Base-by-base conservation (phyloP, 2,113 vertebrate genomes). In the Climacteris rufus region DNA sequence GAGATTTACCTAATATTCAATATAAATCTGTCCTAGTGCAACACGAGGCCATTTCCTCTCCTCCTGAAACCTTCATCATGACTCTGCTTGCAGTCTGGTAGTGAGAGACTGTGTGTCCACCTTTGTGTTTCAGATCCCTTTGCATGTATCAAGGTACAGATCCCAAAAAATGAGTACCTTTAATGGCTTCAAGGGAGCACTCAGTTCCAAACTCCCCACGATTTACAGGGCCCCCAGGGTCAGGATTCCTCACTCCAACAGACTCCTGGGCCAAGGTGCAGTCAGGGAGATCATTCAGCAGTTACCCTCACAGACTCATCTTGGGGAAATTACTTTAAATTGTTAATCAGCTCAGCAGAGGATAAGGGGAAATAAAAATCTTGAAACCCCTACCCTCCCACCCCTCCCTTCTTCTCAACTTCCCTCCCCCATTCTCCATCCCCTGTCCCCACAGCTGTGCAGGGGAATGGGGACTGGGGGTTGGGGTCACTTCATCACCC, bases 141-240 rank as follows among this genome's bases (percentile, higher is more conserved):
- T 27, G n/a, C 61, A 13, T 47, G 6, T 19, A 49, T 15, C 0
- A 3, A 50, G 25, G 21, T 40, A 13, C 8, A 10, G 4, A 27
- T 16, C 4, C 40, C 15, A 18, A 40, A 21, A 49, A 42, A 11
- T 53, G 13, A 7, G 20, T 20, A 6, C 17, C 11, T 37, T 64
- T 24, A 16, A 14, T 4, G 2, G 42, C 49, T 63, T 16, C 14
- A 28, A 16, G 27, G 47, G 47, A 22, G 27, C 14, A 16, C 14
- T 30, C 20, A 2, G 31, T 28, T 69, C 21, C 42, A 27, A 79
- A 63, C 54, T 47, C 49, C 14, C 27, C 35, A 21, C 5, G 35
- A 30, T 45, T 90, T 22, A 17, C 25, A 30, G 5, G 50, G 4
- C 39, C 28, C 0, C 3, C 2, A 12, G 2, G 19, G 4, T 9